Evolutionary conservation across 2,888 invertebrate species (phyloP).

Genomic region (Podabrus alpinus): DNA sequence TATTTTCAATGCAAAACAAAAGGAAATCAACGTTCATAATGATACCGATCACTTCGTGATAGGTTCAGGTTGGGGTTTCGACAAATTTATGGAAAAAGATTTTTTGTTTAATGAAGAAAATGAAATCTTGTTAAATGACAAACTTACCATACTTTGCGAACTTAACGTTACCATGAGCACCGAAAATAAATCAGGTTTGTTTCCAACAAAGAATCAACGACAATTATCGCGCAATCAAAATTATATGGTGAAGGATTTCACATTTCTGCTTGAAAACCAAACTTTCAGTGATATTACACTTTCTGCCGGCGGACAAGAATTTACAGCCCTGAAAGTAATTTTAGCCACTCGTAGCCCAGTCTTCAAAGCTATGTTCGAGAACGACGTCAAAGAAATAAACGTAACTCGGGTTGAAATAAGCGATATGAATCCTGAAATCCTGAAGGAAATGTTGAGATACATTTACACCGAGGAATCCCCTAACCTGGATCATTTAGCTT

Average conservation of each 20-base stretch:
- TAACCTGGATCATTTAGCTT: neutral
- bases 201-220: slow-evolving; percentile 98
- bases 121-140: slow-evolving; percentile 97
- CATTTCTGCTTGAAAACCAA: slow-evolving; percentile 93
- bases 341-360: slow-evolving; percentile 71
- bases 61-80: slow-evolving; percentile 99
- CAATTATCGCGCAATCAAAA: slow-evolving; percentile 63
- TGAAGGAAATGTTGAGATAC: neutral
- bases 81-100: slow-evolving; percentile 98
- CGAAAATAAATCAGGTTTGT: slow-evolving; percentile 98
- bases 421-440: neutral
- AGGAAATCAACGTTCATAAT: slow-evolving; percentile 99
- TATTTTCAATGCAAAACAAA: slow-evolving; percentile 98
- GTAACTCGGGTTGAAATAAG: neutral
- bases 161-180: slow-evolving; percentile 98
- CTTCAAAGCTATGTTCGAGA: neutral
- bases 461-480: neutral
- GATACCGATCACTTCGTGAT: slow-evolving; percentile 96
- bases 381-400: neutral
- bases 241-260: slow-evolving; percentile 92
- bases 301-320: slow-evolving; percentile 86
- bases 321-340: slow-evolving; percentile 97
- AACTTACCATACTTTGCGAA: slow-evolving; percentile 99
- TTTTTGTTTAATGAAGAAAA: slow-evolving; percentile 98
- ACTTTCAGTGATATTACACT: slow-evolving; percentile 97